These are phyloP conservation scores for Apocheima hispidaria DNA, from an alignment of 2,888 invertebrate species.

Conservation along the genomic window DNA sequence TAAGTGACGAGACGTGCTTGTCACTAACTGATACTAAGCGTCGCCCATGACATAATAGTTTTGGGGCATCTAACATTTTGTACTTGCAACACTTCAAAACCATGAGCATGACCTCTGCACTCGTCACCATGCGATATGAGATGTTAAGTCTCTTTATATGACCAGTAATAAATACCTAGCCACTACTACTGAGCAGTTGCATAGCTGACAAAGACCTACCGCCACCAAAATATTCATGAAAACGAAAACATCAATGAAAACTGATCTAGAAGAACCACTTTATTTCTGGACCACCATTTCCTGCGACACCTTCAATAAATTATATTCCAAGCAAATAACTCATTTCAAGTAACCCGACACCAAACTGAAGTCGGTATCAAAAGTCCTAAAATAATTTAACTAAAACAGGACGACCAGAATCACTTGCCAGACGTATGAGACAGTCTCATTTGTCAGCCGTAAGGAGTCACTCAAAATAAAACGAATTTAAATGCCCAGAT, in stretches of 20 bases:
- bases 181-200: too few relatives aligned
- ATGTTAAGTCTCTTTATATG: too few relatives aligned
- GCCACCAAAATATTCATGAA: too few relatives aligned
- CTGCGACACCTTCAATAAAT: conserved; percentile 4
- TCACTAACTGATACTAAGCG: too few relatives aligned
- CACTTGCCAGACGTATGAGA: conserved; percentile 40
- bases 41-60: too few relatives aligned
- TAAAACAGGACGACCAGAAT: conserved; percentile 37
- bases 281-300: conserved; percentile 13
- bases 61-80: too few relatives aligned
- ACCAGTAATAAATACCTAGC: too few relatives aligned
- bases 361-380: conserved; percentile 45
- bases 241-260: conserved; percentile 1
- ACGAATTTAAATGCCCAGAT: conserved; percentile 43
- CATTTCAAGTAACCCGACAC: conserved; percentile 25
- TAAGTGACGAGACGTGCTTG: too few relatives aligned
- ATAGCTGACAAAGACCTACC: too few relatives aligned
- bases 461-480: conserved; percentile 54
- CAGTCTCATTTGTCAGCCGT: conserved; percentile 59
- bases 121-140: too few relatives aligned
- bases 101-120: too few relatives aligned
- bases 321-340: conserved; percentile 6
- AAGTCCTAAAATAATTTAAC: conserved; percentile 32
- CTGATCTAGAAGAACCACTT: conserved; percentile 7
- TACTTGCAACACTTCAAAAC: too few relatives aligned